Evolutionary conservation across 1,140 invertebrate species (phyloP), one percentile per base, ranked within the genome.

Genomic region (Achroia grisella): DNA sequence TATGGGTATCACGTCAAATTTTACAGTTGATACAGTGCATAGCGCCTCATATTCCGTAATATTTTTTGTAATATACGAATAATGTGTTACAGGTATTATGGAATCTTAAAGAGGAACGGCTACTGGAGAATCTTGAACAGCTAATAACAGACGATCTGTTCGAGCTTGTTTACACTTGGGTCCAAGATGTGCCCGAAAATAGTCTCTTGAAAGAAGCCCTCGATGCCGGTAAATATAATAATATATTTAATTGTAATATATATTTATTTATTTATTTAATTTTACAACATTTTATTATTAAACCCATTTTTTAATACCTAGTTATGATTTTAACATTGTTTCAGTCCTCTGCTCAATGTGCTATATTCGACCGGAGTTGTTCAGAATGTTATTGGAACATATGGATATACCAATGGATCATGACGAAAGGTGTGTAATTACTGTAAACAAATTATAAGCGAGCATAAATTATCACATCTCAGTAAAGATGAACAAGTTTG

Each of bases 331-430:
- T 13, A 44, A 23, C 71, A n/a, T 83, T 56, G 61, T 90, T 86
- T 88, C 91, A 59, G 88, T 95, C 4, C 75, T 97, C 9, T 97
- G 95, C 67, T 92, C 94, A 0, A 88, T 96, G 52, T 97, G 95
- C 71, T 93, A 92, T 70, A 93, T 95, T 17, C 89, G 91, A 50
- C 92, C 94, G 0, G 89, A 91, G 34, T 83, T 94, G 12, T 96
- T 95, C 56, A 90, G 89, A 13, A 86, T 91, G 48, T 74, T 97
- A 6, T 71, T 97, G 12, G 89, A 92, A 61, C 90, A 90, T 66
- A 90, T 96, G 68, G 91, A 90, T 43, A 91, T 95, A 11, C 87
- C 91, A 1, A 84, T 90, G 32, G 67, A 75, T 42, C 56, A 71
- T 10, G 72, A 80, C 23, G 76, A 81, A 44, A 78, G 77, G 79